Conservation (phyloP, 30 jellyfish, hydroid and myxozoan species). For the Aurelia coerulea region DNA sequence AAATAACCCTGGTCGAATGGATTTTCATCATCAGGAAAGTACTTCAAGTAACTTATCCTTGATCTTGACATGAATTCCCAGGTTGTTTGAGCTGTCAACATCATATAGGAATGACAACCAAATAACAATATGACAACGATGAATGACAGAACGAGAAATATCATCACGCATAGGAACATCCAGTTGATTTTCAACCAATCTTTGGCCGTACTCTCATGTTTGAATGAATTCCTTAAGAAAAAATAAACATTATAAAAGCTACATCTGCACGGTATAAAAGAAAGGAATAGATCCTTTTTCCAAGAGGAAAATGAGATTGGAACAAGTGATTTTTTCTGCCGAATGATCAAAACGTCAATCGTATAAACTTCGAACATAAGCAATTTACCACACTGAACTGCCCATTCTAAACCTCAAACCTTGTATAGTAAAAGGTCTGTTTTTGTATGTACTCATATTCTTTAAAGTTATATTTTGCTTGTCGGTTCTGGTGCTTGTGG, state of each 20-base stretch:
- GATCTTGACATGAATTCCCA: slow-evolving; percentile 99
- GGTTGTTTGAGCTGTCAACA: slow-evolving; percentile 99
- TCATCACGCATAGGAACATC: slow-evolving; percentile 69
- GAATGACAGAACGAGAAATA: slow-evolving; percentile 50
- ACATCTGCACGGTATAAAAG: too few species aligned
- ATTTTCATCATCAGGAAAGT: slow-evolving; percentile 92
- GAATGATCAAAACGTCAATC: too few species aligned
- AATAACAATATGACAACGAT: slow-evolving; percentile 77
- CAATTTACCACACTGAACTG: too few species aligned
- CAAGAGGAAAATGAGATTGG: too few species aligned
- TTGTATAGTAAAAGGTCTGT: too few species aligned
- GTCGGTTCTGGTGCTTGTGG: too few species aligned
- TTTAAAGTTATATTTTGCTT: too few species aligned
- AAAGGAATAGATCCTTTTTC: too few species aligned
- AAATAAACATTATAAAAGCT: background rate
- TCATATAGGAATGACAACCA: slow-evolving; percentile 96
- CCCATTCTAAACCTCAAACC: too few species aligned
- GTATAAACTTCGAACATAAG: too few species aligned
- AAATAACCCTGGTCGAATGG: slow-evolving; percentile 96
- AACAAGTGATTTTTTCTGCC: too few species aligned
- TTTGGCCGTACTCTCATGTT: slow-evolving; percentile 56
- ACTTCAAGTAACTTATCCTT: slow-evolving; percentile 91
- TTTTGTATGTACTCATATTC: too few species aligned
- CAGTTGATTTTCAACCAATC: slow-evolving; percentile 91
- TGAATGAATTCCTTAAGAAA: slow-evolving; percentile 66